Base-by-base conservation (phyloP, 1,140 invertebrate species). In the Andricus grossulariae region DNA sequence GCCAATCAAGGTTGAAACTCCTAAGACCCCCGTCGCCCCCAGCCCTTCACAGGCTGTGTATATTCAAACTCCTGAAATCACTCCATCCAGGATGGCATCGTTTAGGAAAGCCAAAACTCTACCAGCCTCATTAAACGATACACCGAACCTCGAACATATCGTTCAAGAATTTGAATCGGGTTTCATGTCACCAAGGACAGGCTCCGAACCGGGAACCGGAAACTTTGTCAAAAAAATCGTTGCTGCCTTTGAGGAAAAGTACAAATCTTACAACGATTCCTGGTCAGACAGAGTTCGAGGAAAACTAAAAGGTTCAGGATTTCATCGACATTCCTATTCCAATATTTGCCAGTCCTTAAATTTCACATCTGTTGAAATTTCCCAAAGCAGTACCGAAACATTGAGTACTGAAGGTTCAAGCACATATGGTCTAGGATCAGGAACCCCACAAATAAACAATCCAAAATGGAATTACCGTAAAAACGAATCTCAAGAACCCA, bases 171-270 rank as follows among this genome's bases (percentile, higher is more conserved):
- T 88, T 60, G 86, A 87, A 25, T 72, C 16, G 8, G 73, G 50
- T n/a, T 84, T 73, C 32, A 70, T 76, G 18, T 84, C 83, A 4
- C 78, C 77, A 7, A 73, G 49, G 79, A 66, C n/a, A 66, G 32
- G 2, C 25, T 13, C 5, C 18, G 70, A 45, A 13, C 18, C 11
- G 13, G 74, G 72, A 32, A 12, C 32, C 11, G 15, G 76, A 10
- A 82, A 75, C n/a, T 87, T 86, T n/a, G 87, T 88, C 0, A 86
- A 84, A 75, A 85, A 79, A 50, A 81, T 88, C 4, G 82, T 88
- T 1, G 82, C 84, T 4, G 82, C 83, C 3, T 85, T 86, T 66
- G 87, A 88, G 19, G 71, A 80, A 45, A 86, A 80, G 15, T 84
- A 78, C 60, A 80, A 81, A 66, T 11, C 3, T 12, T 32, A 60